phyloP scores from a whole-genome alignment of 2,888 invertebrate species.

The Cryptops parisi region DNA sequence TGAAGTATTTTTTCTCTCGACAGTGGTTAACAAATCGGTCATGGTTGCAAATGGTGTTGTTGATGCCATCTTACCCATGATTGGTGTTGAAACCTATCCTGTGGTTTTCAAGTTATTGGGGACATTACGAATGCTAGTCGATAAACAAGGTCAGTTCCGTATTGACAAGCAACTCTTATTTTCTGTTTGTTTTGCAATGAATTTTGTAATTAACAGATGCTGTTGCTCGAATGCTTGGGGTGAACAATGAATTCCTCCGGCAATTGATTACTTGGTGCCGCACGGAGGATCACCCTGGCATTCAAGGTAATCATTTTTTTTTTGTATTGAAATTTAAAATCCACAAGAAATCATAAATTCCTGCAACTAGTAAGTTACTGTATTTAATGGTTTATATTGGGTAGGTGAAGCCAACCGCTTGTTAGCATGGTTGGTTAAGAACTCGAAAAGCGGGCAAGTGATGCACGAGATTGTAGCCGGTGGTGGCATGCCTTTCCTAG shows the following conservation, averaged over 20 bases:
- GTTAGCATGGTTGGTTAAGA: slow-evolving; percentile 50
- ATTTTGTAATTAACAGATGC: slow-evolving; percentile 48
- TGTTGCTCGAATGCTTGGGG: slow-evolving; percentile 52
- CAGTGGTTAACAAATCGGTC: slow-evolving; percentile 47
- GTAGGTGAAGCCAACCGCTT: slow-evolving; percentile 32
- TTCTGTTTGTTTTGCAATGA: no score
- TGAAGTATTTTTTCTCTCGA: not conserved
- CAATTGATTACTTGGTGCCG: slow-evolving; percentile 59
- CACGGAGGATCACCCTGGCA: slow-evolving; percentile 64
- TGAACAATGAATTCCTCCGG: slow-evolving; percentile 45
- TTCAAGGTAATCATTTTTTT: slow-evolving; percentile 54
- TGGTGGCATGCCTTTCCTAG: slow-evolving; percentile 56
- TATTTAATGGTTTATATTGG: no score
- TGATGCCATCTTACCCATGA: slow-evolving; percentile 53
- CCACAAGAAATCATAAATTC: no score
- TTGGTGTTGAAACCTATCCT: slow-evolving; percentile 46
- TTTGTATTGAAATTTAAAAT: no score
- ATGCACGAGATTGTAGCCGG: slow-evolving; percentile 37
- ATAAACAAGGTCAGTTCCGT: slow-evolving; percentile 40
- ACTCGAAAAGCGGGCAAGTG: slow-evolving; percentile 39
- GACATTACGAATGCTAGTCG: slow-evolving; percentile 69
- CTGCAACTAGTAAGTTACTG: not conserved
- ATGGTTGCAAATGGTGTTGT: slow-evolving; percentile 59
- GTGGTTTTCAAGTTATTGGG: slow-evolving; percentile 77
- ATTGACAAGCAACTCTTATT: not conserved